A percentile compares a stretch with the other conserved stretches of the same genome.
phyloP scores from a whole-genome alignment of 1,140 invertebrate genomes.

The Drosophila novamexicana region DNA sequence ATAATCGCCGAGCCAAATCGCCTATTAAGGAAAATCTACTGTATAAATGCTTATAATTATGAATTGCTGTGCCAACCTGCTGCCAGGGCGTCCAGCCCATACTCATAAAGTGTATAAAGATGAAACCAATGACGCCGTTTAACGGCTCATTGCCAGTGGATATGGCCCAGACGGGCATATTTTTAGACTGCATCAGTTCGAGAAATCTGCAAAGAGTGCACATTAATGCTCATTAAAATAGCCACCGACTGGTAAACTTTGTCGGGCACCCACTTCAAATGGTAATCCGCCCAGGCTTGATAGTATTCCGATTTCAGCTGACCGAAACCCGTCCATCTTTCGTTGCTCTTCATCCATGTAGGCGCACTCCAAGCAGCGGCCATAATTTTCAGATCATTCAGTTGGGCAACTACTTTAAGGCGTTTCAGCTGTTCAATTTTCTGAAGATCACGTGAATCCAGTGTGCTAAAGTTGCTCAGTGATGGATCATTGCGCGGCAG shows the following conservation, averaged over 20 bases:
- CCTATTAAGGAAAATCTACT: slow-evolving; percentile 73
- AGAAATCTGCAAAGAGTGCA: slow-evolving; percentile 65
- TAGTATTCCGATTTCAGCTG: slow-evolving; percentile 89
- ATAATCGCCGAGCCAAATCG: slow-evolving; percentile 88
- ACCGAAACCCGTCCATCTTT: slow-evolving; percentile 86
- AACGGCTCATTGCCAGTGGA: slow-evolving; percentile 89
- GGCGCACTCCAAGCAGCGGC: slow-evolving; percentile 94
- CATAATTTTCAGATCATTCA: slow-evolving; percentile 85
- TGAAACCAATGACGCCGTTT: slow-evolving; percentile 87
- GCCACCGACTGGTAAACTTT: neutral
- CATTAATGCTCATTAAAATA: slow-evolving; percentile 12
- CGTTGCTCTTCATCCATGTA: slow-evolving; percentile 96
- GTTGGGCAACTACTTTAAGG: slow-evolving; percentile 48
- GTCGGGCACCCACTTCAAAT: slow-evolving; percentile 87
- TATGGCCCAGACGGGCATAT: slow-evolving; percentile 87
- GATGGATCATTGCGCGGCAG: slow-evolving; percentile 86
- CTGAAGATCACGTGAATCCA: slow-evolving; percentile 66
- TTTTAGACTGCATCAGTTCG: slow-evolving; percentile 83
- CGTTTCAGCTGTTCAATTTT: slow-evolving; percentile 74
- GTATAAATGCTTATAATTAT: slow-evolving; percentile 36
- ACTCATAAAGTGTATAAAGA: slow-evolving; percentile 88
- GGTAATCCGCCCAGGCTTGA: slow-evolving; percentile 92
- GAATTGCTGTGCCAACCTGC: slow-evolving; percentile 75
- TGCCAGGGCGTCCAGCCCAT: slow-evolving; percentile 90
- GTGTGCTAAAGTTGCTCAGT: slow-evolving; percentile 87